phyloP scores from a whole-genome alignment of 1,140 invertebrate genomes.

The Archegozetes longisetosus region DNA sequence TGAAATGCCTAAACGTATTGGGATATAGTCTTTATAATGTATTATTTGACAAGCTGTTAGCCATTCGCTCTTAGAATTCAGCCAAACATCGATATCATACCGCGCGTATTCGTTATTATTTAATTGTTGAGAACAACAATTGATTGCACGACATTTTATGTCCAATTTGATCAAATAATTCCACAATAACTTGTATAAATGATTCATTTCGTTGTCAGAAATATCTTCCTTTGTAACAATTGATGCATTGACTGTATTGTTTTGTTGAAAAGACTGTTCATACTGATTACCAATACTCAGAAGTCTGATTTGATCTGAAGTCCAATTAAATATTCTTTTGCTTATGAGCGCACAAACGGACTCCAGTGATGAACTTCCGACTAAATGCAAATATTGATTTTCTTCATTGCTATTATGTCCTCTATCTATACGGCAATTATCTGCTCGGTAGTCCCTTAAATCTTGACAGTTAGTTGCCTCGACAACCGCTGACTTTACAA shows the following conservation, averaged over 20 bases:
- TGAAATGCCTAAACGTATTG: not conserved
- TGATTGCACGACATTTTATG: not conserved
- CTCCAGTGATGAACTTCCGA: slow-evolving; percentile 13
- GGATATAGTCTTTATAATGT: slow-evolving; percentile 3
- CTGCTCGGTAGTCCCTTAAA: not conserved
- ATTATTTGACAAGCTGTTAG: not conserved
- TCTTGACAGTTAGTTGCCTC: slow-evolving; percentile 3
- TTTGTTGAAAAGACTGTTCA: not conserved
- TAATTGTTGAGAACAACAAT: not conserved
- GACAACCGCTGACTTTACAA: slow-evolving; percentile 14
- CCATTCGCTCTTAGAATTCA: slow-evolving; percentile 8
- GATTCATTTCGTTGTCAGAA: not conserved
- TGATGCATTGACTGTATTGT: not conserved
- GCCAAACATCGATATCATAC: not conserved
- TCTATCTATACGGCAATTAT: not conserved
- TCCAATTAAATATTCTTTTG: not conserved
- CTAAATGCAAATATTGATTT: slow-evolving; percentile 11
- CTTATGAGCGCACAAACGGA: not conserved
- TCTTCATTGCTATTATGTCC: not conserved
- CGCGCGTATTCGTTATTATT: not conserved
- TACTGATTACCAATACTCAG: not conserved
- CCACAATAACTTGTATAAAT: slow-evolving; percentile 6
- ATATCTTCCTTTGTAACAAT: not conserved
- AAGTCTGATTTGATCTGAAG: not conserved
- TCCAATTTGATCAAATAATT: not conserved